phyloP scores from a whole-genome alignment of 2,113 vertebrate genomes.

The Megaceryle maxima region DNA sequence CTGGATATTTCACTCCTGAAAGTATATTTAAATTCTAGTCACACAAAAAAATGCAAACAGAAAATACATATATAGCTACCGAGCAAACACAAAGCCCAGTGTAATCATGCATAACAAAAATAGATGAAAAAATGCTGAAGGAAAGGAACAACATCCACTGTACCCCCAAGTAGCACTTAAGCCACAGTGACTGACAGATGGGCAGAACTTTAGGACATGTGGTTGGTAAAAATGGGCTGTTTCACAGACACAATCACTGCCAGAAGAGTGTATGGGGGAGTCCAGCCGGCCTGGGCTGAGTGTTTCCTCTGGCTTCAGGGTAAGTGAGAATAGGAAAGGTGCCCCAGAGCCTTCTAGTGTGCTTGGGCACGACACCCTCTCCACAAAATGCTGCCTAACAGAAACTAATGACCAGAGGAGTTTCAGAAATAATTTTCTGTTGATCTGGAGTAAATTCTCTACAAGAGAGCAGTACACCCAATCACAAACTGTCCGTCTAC shows the following conservation, averaged over 20 bases:
- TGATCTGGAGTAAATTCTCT: constrained; percentile 81
- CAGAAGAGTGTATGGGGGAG: fast-evolving
- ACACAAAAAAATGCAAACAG: not conserved
- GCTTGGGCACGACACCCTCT: not conserved
- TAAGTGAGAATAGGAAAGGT: not conserved
- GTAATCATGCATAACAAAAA: not conserved
- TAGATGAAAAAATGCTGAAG: not conserved
- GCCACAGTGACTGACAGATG: not conserved
- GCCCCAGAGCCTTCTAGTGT: not conserved
- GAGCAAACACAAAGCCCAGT: not conserved
- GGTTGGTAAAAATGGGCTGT: not conserved
- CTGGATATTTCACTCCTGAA: not conserved
- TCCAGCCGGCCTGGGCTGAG: not conserved
- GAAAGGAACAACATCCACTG: not conserved
- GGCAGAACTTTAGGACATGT: not conserved
- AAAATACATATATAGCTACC: not conserved
- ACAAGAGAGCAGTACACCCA: constrained; percentile 75
- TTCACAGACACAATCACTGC: not conserved
- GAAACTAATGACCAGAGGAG: constrained; percentile 77
- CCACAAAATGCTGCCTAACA: constrained; percentile 38
- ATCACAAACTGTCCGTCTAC: constrained; percentile 80
- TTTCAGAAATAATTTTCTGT: constrained; percentile 82
- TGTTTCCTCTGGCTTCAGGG: not conserved
- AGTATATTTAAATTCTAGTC: not conserved
- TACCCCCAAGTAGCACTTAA: not conserved